phyloP scores from a whole-genome alignment of 2,113 vertebrate genomes.

The Hippoglossus stenolepis region DNA sequence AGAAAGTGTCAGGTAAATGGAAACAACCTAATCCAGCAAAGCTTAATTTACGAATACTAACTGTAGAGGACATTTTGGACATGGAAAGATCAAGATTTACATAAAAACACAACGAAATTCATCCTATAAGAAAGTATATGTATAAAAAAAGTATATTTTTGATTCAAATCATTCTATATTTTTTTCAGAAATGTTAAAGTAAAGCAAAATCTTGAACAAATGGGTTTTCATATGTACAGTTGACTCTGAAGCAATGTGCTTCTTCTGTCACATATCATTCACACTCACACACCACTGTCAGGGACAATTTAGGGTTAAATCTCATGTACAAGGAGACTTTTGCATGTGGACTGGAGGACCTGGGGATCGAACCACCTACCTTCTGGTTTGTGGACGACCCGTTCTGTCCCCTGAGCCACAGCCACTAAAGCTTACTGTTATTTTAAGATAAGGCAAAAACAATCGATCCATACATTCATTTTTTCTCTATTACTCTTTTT shows the following conservation, averaged over 20 bases:
- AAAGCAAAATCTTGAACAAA: too few relatives aligned
- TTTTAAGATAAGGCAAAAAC: too few relatives aligned
- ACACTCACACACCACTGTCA: background rate
- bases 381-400: background rate
- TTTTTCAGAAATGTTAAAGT: too few relatives aligned
- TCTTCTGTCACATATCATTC: background rate
- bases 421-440: too few relatives aligned
- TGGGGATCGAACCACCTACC: background rate
- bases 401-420: background rate
- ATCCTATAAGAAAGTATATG: too few relatives aligned
- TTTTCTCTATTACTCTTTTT: too few relatives aligned
- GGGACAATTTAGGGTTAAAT: background rate
- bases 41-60: background rate
- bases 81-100: background rate
- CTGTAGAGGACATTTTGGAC: background rate
- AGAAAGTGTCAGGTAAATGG: background rate
- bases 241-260: background rate
- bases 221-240: too few relatives aligned
- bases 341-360: background rate
- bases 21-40: background rate
- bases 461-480: too few relatives aligned
- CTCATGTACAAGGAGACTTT: background rate
- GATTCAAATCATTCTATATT: too few relatives aligned
- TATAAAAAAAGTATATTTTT: too few relatives aligned
- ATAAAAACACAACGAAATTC: too few relatives aligned